Conservation (phyloP, 2,113 vertebrate species). For the Phocoena phocoena region DNA sequence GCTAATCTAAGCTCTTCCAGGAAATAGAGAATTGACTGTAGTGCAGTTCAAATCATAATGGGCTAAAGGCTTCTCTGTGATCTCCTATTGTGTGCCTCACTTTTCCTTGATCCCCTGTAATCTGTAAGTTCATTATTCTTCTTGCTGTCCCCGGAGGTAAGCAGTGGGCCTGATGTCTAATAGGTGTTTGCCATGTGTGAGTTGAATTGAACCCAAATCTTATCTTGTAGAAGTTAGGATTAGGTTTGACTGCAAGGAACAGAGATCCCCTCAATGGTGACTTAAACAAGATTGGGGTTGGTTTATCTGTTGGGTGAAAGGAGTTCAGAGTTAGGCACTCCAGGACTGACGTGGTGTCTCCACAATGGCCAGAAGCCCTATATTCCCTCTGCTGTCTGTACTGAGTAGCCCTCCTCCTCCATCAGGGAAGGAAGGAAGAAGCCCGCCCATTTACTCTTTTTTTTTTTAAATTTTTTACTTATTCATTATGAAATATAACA, state of each 20-base stretch:
- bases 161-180: background rate
- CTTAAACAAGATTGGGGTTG: background rate
- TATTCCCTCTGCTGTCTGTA: background rate
- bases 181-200: background rate
- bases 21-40: background rate
- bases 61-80: background rate
- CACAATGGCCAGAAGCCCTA: background rate
- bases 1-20: background rate
- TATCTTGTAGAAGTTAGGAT: background rate
- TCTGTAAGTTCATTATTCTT: background rate
- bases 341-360: no score
- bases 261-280: background rate
- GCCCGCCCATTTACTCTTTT: background rate
- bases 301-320: background rate
- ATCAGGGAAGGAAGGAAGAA: background rate
- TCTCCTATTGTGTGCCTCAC: background rate
- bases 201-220: background rate
- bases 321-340: background rate
- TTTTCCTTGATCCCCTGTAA: background rate
- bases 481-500: background rate
- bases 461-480: background rate
- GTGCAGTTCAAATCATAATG: background rate
- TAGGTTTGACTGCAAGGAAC: background rate
- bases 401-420: background rate
- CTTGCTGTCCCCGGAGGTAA: background rate